These are phyloP conservation scores for Cyclura pinguis DNA, from an alignment of 2,797 vertebrate genomes.

Conservation along the genomic window DNA sequence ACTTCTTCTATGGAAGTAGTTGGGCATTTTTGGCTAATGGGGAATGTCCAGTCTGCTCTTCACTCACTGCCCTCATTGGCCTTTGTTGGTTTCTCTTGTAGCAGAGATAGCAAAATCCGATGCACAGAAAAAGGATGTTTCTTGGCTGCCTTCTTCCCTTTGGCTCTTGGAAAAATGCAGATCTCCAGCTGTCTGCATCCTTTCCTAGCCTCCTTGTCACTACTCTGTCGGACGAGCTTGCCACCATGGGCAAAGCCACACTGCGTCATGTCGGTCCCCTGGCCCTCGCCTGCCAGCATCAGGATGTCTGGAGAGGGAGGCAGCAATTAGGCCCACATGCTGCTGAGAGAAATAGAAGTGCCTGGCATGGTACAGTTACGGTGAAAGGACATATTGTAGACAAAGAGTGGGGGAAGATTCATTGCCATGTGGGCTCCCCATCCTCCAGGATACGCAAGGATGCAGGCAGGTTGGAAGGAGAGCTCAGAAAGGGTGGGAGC, in stretches of 20 bases:
- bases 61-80: background rate
- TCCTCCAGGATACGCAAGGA: background rate
- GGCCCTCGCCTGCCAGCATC: background rate
- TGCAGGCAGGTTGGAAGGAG: too few relatives aligned
- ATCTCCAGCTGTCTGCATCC: background rate
- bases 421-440: background rate
- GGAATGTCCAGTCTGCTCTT: background rate
- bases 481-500: too few relatives aligned
- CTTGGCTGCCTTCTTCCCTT: background rate
- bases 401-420: background rate
- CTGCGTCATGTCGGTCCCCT: background rate
- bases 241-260: background rate
- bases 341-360: conserved; percentile 14
- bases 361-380: background rate
- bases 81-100: background rate
- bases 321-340: background rate
- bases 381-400: background rate
- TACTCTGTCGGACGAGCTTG: background rate
- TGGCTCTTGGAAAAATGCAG: background rate
- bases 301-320: background rate
- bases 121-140: background rate
- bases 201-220: background rate
- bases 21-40: too few relatives aligned
- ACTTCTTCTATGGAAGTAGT: too few relatives aligned
- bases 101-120: background rate